Evolutionary conservation across 2,888 invertebrate genomes (phyloP).

Genomic region (Cryptus viduatorius): DNA sequence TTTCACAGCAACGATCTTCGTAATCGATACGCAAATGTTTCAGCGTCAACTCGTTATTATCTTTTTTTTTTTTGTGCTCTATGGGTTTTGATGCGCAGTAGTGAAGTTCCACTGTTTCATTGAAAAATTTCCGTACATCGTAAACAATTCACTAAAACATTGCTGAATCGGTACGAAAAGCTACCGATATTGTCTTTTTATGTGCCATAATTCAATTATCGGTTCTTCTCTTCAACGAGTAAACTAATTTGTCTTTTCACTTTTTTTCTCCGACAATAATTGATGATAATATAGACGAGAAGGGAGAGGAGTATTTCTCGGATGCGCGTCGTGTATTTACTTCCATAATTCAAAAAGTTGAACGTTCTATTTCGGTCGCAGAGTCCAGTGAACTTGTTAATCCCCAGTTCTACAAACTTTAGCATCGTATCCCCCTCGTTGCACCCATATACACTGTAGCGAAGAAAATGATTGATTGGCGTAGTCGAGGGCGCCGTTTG

Average conservation of each 20-base stretch:
- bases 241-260: background rate
- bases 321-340: background rate
- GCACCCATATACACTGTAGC: constrained; percentile 1
- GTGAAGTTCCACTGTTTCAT: background rate
- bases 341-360: constrained; percentile 18
- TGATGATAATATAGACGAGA: background rate
- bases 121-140: background rate
- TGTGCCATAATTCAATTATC: no score
- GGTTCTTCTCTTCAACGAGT: no score
- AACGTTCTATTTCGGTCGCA: constrained; percentile 34
- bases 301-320: constrained; percentile 1
- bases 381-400: constrained; percentile 55
- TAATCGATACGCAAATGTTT: background rate
- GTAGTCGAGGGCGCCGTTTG: constrained; percentile 47
- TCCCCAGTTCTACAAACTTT: constrained; percentile 41
- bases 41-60: background rate
- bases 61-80: background rate
- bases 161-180: no score
- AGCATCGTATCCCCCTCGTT: background rate
- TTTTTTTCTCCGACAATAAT: background rate
- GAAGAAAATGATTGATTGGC: constrained; percentile 58
- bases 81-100: background rate
- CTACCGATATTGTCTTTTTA: no score
- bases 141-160: no score
- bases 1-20: background rate